These are phyloP conservation scores for Sarcophaga caerulescens DNA, from an alignment of 2,888 invertebrate genomes.

Conservation along the genomic window DNA sequence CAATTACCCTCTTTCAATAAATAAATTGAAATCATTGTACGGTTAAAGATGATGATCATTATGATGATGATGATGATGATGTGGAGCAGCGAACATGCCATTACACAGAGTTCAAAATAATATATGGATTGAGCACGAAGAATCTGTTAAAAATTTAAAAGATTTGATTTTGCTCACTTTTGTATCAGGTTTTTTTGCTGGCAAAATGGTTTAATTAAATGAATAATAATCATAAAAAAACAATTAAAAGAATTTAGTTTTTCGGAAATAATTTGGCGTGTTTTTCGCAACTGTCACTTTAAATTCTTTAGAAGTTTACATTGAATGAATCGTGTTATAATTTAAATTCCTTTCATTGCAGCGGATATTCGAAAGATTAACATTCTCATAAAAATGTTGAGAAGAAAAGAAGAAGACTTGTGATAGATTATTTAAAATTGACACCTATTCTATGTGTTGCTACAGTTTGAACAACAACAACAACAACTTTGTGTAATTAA, in stretches of 20 bases:
- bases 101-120: background rate
- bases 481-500: conserved; percentile 48
- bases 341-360: background rate
- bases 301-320: too few species aligned
- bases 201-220: too few species aligned
- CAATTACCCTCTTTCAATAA: background rate
- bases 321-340: background rate
- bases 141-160: background rate
- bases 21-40: background rate
- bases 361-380: background rate
- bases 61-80: background rate
- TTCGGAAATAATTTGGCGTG: too few species aligned
- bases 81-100: background rate
- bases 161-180: too few species aligned
- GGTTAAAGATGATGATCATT: background rate
- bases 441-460: conserved; percentile 45
- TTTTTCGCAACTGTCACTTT: too few species aligned
- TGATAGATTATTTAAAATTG: conserved; percentile 55
- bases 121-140: background rate
- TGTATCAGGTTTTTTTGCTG: too few species aligned
- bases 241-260: too few species aligned
- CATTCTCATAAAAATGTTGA: conserved; percentile 17
- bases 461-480: background rate
- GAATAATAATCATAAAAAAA: too few species aligned
- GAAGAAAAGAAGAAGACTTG: background rate